Percentiles rank a stretch among this genome's conserved stretches.
These are phyloP conservation scores for Synergus japonicus DNA, from an alignment of 2,888 invertebrate species.

Conservation along the genomic window DNA sequence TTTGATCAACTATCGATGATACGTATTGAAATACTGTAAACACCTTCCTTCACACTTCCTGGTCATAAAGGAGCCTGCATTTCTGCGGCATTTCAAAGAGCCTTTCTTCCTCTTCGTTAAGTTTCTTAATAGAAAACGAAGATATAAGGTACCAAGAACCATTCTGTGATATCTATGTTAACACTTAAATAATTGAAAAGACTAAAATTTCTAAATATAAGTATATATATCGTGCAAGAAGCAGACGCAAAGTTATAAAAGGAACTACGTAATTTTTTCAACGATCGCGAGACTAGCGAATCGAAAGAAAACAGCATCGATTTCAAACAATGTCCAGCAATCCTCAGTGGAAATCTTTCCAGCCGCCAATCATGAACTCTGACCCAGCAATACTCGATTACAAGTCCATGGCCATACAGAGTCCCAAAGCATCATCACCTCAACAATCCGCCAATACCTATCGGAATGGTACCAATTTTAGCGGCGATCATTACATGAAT, in stretches of 20 bases:
- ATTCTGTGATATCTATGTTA: conserved; percentile 82
- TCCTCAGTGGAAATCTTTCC: conserved; percentile 94
- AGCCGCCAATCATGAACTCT: conserved; percentile 91
- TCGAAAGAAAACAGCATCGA: conserved; percentile 53
- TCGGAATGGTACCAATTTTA: conserved; percentile 81
- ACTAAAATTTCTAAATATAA: conserved; percentile 77
- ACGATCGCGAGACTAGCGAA: conserved; percentile 47
- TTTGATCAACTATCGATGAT: conserved; percentile 59
- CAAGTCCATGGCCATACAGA: conserved; percentile 85
- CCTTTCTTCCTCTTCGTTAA: conserved; percentile 74
- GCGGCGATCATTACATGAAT: conserved; percentile 79
- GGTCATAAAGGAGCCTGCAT: conserved; percentile 64
- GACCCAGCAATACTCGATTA: conserved; percentile 90
- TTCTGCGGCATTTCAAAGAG: conserved; percentile 71
- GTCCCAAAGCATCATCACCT: conserved; percentile 71
- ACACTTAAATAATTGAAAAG: conserved; percentile 78
- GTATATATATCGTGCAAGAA: conserved; percentile 67
- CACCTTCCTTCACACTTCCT: conserved; percentile 62
- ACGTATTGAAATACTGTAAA: conserved; percentile 55
- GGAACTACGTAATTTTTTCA: conserved; percentile 27
- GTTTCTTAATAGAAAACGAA: conserved; percentile 68
- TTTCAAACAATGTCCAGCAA: conserved; percentile 84
- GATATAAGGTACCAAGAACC: conserved; percentile 79
- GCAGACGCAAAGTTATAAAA: conserved; percentile 34
- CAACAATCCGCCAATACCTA: conserved; percentile 75